Evolutionary conservation across 2,888 invertebrate species (phyloP).

Genomic region (Amiota communis): DNA sequence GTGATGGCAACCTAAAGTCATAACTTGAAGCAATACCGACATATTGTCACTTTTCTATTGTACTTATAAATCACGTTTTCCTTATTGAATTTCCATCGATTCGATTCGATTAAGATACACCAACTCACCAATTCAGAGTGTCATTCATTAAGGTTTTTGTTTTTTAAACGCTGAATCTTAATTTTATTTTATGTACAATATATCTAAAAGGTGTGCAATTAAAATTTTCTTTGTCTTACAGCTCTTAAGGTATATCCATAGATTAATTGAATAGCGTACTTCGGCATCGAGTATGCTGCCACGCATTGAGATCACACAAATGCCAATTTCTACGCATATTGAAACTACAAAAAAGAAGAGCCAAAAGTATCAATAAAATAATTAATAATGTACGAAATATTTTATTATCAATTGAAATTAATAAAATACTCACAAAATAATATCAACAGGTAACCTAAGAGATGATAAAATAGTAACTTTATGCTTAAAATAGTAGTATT

Average conservation of each 20-base stretch:
- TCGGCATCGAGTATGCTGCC: conserved; percentile 86
- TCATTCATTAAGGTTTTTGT: not conserved
- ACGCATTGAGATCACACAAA: conserved; percentile 83
- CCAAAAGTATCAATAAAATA: conserved; percentile 14
- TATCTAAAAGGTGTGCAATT: too few species aligned
- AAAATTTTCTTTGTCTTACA: conserved; percentile 75
- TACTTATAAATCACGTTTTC: too few species aligned
- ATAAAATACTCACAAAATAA: conserved; percentile 69
- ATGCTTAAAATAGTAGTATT: conserved; percentile 70
- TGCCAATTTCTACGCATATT: conserved; percentile 80
- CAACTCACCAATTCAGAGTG: too few species aligned
- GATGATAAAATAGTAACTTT: conserved; percentile 72
- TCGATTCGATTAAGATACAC: too few species aligned
- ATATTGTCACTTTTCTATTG: too few species aligned
- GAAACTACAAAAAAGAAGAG: conserved; percentile 70
- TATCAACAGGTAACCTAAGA: conserved; percentile 72
- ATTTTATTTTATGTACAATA: not conserved
- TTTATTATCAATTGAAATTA: not conserved
- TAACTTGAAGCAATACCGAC: too few species aligned
- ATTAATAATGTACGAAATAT: too few species aligned
- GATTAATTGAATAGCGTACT: conserved; percentile 83
- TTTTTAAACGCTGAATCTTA: not conserved
- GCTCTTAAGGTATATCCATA: conserved; percentile 84
- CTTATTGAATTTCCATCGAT: too few species aligned
- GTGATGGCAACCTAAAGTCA: too few species aligned